phyloP scores from a whole-genome alignment of 92 coral and sea anemone species.

The Bergia puertoricense region DNA sequence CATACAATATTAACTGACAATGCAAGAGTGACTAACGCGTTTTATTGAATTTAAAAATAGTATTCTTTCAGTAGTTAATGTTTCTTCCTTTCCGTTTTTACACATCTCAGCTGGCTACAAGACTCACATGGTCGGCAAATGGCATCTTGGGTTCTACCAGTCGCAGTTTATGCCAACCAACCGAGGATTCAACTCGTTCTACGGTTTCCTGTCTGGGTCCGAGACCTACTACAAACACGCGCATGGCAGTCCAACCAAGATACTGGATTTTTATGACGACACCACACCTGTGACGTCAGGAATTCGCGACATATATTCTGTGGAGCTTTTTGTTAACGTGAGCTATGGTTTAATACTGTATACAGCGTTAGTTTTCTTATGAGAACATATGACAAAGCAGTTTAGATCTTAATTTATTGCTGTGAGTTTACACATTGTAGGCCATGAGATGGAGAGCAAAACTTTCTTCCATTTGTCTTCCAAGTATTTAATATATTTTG shows the following conservation, averaged over 20 bases:
- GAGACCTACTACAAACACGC: slow-evolving; percentile 57
- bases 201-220: slow-evolving; percentile 60
- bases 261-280: slow-evolving; percentile 15
- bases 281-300: slow-evolving; percentile 14
- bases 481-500: too few relatives aligned
- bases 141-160: slow-evolving; percentile 64
- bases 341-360: not conserved
- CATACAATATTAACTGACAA: too few relatives aligned
- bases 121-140: slow-evolving; percentile 64
- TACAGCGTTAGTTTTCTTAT: not conserved
- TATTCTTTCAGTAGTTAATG: too few relatives aligned
- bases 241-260: slow-evolving; percentile 20
- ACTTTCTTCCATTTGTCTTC: too few relatives aligned
- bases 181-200: slow-evolving; percentile 67
- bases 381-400: not conserved
- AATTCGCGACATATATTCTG: not conserved
- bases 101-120: slow-evolving; percentile 32
- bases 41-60: too few relatives aligned
- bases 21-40: too few relatives aligned
- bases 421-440: too few relatives aligned
- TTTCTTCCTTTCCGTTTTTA: too few relatives aligned
- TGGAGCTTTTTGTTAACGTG: slow-evolving; percentile 1
- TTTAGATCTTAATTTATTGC: not conserved
- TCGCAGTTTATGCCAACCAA: slow-evolving; percentile 54
- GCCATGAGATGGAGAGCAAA: too few relatives aligned